phyloP scores from a whole-genome alignment of 30 jellyfish, hydroid and myxozoan genomes.

The Aurelia aurita complex sp. Pacific region DNA sequence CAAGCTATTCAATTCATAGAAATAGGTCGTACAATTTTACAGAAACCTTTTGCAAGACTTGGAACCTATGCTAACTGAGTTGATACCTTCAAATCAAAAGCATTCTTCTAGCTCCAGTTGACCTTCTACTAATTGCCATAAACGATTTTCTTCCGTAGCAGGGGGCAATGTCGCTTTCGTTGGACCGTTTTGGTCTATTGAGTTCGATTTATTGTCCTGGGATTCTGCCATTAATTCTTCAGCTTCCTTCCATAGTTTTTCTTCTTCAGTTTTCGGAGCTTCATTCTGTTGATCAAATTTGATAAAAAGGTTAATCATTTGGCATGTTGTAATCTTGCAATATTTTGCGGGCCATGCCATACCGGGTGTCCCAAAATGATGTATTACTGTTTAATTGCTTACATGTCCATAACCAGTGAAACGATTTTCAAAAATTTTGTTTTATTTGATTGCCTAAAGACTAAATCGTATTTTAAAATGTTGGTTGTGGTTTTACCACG shows the following conservation, averaged over 20 bases:
- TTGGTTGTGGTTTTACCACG: too few relatives aligned
- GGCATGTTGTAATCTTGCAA: too few relatives aligned
- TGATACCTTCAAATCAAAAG: constrained; percentile 44
- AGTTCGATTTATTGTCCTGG: constrained; percentile 35
- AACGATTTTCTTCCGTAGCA: constrained; percentile 41
- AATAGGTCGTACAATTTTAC: too few relatives aligned
- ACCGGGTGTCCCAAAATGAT: too few relatives aligned
- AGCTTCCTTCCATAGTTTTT: constrained; percentile 63
- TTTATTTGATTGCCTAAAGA: too few relatives aligned
- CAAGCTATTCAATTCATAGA: too few relatives aligned
- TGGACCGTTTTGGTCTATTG: constrained; percentile 27
- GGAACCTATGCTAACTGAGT: background rate
- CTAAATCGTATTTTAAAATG: too few relatives aligned
- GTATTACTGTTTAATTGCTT: too few relatives aligned
- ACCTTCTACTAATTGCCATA: constrained; percentile 81
- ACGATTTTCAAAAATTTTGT: too few relatives aligned
- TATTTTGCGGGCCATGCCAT: too few relatives aligned
- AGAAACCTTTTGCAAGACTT: background rate
- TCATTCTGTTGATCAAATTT: background rate
- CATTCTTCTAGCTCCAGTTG: constrained; percentile 79
- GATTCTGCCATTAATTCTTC: constrained; percentile 53
- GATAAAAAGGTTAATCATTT: too few relatives aligned
- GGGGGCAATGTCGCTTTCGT: constrained; percentile 20
- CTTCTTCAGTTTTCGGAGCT: constrained; percentile 28
- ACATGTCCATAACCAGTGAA: too few relatives aligned